Evolutionary conservation across 2,113 vertebrate species (phyloP), one percentile per base, ranked within the genome.

Genomic region (Antennarius striatus): DNA sequence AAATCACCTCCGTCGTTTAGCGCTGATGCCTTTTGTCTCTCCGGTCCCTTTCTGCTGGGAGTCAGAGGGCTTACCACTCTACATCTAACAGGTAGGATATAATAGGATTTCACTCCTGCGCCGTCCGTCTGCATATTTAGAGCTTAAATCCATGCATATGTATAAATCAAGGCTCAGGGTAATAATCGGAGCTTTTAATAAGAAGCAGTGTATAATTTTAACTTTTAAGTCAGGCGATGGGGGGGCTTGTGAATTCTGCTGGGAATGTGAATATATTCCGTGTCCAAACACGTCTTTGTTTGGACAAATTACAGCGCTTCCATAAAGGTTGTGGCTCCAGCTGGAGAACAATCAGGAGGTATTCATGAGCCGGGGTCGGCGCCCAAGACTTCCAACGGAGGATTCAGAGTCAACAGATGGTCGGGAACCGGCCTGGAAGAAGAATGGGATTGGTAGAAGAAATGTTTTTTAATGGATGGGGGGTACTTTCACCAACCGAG

Each of bases 101-200:
- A 91, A 93, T 91, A 90, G 88, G 91, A 93, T 92, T 91, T 80
- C 69, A 32, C 64, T 59, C 0, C 49, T 48, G 63, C 77, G 10
- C 74, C 56, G 32, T 55, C 75, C 60, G 70, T 51, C 71, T 71
- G 75, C 87, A 87, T 90, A 86, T 88, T 89, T 86, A 77, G 60
- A 84, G 84, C 82, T 87, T 86, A 83, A 88, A 81, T 30, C 82
- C 86, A 86, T 91, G 84, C 85, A 90, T 88, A 90, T 91, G 86
- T 89, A 86, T 90, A 89, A 91, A 90, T 88, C 73, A 89, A 89
- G 85, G 80, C 83, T 83, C 80, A 70, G 64, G 53, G 79, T 60
- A 86, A 80, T 88, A 88, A 89, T 79, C 80, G 14, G 62, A 61
- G 81, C 82, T 88, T 84, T 86, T 82, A 82, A 79, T 83, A 87